These are phyloP conservation scores for Pogonus chalceus DNA, from an alignment of 1,140 invertebrate genomes.

Conservation along the genomic window DNA sequence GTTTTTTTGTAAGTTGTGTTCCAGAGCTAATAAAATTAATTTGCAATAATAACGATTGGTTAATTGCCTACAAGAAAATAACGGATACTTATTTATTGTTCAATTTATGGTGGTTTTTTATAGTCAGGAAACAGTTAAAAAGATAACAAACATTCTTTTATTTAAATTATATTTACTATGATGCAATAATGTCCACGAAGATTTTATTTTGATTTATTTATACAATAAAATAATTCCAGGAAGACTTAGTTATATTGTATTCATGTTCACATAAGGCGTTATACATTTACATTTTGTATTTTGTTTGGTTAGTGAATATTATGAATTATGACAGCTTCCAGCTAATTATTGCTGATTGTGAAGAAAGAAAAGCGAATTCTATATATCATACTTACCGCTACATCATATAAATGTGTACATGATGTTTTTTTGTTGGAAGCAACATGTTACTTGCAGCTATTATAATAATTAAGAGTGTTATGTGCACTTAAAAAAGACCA, in stretches of 20 bases:
- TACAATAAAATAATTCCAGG: background rate
- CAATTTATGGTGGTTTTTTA: background rate
- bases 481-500: background rate
- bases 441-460: no score
- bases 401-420: no score
- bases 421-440: no score
- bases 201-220: background rate
- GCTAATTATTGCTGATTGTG: no score
- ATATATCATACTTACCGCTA: no score
- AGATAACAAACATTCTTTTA: background rate
- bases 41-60: no score
- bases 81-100: background rate
- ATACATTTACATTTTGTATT: no score
- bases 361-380: no score
- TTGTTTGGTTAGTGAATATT: no score
- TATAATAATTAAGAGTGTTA: conserved; percentile 4
- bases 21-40: no score
- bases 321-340: no score
- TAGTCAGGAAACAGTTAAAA: background rate
- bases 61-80: background rate
- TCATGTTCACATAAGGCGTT: background rate
- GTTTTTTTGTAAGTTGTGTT: no score
- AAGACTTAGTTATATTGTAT: background rate
- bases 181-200: background rate
- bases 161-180: background rate